phyloP scores from a whole-genome alignment of 1,140 invertebrate genomes.

The Halyomorpha halys region DNA sequence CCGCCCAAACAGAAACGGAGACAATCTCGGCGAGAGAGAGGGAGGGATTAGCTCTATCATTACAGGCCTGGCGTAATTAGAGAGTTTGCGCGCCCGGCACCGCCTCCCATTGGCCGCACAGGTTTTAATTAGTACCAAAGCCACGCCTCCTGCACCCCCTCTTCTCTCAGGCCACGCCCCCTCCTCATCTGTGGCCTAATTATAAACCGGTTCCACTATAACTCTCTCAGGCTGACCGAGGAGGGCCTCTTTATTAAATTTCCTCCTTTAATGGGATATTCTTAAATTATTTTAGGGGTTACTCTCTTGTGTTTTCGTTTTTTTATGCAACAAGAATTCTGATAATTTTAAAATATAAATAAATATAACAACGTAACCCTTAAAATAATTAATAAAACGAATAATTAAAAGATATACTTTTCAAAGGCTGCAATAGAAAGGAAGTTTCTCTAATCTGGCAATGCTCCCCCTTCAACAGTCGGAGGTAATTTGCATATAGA shows the following conservation, averaged over 20 bases:
- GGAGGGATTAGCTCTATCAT: background rate
- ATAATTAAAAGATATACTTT: no score
- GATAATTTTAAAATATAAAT: no score
- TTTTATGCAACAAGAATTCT: no score
- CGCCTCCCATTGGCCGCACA: background rate
- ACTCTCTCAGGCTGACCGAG: background rate
- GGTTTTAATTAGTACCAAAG: background rate
- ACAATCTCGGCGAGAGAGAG: slow-evolving; percentile 3
- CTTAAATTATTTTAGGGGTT: no score
- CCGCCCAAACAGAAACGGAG: background rate
- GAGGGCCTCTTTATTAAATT: slow-evolving; percentile 2
- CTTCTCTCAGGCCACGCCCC: background rate
- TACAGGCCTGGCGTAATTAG: background rate
- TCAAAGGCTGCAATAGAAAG: no score
- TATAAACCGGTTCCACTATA: background rate
- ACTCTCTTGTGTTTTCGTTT: no score
- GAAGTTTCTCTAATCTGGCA: no score
- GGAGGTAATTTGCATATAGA: no score
- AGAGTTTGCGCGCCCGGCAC: slow-evolving; percentile 5
- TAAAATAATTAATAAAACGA: no score
- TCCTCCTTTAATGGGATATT: slow-evolving; percentile 1
- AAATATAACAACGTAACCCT: no score
- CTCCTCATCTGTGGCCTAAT: slow-evolving; percentile 11
- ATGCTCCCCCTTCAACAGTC: no score
- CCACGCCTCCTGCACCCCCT: slow-evolving; percentile 1